Conservation (phyloP, 2,888 invertebrate genomes). For the Arctia plantaginis region DNA sequence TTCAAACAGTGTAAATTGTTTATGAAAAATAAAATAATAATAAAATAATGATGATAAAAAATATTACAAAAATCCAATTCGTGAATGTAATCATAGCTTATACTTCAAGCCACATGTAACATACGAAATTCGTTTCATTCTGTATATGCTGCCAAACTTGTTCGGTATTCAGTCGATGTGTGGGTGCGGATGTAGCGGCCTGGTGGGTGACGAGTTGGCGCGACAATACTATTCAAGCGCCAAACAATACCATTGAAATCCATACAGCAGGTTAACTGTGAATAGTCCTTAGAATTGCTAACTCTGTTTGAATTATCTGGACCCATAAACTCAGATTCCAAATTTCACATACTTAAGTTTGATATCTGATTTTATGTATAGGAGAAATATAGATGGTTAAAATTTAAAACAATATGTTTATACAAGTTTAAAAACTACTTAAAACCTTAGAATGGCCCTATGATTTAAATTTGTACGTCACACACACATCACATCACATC, state of each 20-base stretch:
- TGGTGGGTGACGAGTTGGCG: slow-evolving; percentile 23
- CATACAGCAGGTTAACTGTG: background rate
- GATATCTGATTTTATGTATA: no score
- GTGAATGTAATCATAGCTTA: background rate
- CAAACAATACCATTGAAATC: background rate
- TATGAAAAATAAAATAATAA: no score
- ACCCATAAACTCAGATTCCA: no score
- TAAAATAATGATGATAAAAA: no score
- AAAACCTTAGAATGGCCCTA: no score
- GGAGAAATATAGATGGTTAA: no score
- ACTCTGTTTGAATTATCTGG: background rate
- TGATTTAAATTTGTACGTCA: no score
- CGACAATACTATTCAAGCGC: slow-evolving; percentile 11
- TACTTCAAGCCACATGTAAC: background rate
- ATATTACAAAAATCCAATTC: background rate
- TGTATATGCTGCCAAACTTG: slow-evolving; percentile 17
- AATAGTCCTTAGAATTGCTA: background rate
- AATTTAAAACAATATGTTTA: no score
- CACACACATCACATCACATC: no score
- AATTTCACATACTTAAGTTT: no score
- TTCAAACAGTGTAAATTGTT: no score
- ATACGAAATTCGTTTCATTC: slow-evolving; percentile 4
- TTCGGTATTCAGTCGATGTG: slow-evolving; percentile 13
- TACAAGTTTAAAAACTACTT: no score
- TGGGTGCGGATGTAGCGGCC: slow-evolving; percentile 11